phyloP scores from a whole-genome alignment of 2,797 vertebrate species.

The Hoplostethus atlanticus region DNA sequence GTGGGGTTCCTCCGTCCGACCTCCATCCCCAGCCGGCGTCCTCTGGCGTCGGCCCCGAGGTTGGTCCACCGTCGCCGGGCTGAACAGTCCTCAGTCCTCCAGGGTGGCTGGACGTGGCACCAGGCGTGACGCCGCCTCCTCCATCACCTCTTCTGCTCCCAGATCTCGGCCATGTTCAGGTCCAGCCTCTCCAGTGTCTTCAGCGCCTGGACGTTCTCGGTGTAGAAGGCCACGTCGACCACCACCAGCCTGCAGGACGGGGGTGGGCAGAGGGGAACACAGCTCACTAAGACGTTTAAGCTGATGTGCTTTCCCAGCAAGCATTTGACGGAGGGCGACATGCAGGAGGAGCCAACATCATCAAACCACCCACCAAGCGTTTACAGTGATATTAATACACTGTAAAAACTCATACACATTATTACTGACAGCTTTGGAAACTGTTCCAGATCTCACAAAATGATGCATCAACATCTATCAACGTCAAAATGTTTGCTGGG shows the following conservation, averaged over 20 bases:
- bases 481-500: no score
- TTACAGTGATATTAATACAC: no score
- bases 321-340: no score
- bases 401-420: no score
- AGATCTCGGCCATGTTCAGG: conserved; percentile 96
- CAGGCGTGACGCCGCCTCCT: conserved; percentile 36
- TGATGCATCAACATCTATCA: no score
- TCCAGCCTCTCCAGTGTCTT: conserved; percentile 92
- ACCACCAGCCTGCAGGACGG: conserved; percentile 89
- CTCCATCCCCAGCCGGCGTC: not conserved
- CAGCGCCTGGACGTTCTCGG: conserved; percentile 94
- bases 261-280: not conserved
- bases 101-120: conserved; percentile 1
- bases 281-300: no score
- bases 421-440: no score
- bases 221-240: conserved; percentile 97
- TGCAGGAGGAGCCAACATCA: no score
- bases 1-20: not conserved
- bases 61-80: not conserved
- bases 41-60: not conserved
- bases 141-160: conserved; percentile 99
- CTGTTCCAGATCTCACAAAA: no score
- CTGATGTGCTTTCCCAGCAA: no score
- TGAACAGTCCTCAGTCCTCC: not conserved
- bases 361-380: no score